Base-by-base conservation (phyloP, 2,113 vertebrate species). In the Otolemur garnettii region DNA sequence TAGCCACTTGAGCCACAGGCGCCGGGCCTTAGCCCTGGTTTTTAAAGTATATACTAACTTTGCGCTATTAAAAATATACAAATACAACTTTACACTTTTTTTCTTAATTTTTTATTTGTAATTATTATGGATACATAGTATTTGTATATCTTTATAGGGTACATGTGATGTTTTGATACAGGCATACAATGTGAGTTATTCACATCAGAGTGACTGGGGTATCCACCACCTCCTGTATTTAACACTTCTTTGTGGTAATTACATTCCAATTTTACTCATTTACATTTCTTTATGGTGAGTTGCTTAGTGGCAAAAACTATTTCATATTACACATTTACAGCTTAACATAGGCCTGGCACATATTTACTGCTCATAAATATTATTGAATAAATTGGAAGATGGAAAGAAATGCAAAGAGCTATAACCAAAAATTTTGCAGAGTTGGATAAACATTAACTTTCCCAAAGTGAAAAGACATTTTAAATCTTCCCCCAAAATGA, bases 391-490 rank as follows among this genome's bases (percentile, higher is more conserved):
- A 45, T 24, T 85, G 66, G 53, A 90, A 95, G 38, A 79, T 42
- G 59, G 45, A 62, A 80, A 86, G 50, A 93, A 64, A 77, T 71
- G 30, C 28, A 2, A 85, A 96, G 5, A 74, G 22, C 64, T 68
- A 8, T 74, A 87, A 90, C 26, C 22, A 83, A 38, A 95, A 97
- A 87, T 69, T 82, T 28, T 71, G 18, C 38, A 71, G 4, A 38
- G 57, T 53, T 85, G 91, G 89, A 59, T 66, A 87, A 87, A 77
- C 81, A 95, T 81, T 35, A 62, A 62, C 8, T 72, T 95, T 71
- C 78, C 64, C 35, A 85, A 77, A 57, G 6, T 78, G 14, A 38
- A 38, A 68, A 87, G 28, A 87, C 7, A 66, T 62, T 77, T 81
- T 59, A 83, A 75, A 28, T 33, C 30, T 28, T 86, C 9, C 18